Conservation (phyloP, 2,888 invertebrate genomes). For the Microctonus brassicae region DNA sequence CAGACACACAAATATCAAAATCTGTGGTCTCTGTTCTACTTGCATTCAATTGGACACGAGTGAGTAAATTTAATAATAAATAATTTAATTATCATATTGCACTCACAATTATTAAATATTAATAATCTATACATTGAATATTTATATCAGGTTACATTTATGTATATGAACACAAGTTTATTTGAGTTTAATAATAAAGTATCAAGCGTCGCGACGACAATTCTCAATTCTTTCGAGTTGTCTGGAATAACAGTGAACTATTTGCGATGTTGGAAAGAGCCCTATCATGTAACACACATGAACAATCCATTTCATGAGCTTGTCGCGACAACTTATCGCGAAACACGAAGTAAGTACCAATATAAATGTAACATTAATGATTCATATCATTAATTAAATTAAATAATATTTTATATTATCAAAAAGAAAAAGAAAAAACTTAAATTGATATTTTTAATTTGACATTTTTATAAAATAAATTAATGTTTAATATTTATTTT, state of each 20-base stretch:
- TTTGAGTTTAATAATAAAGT: conserved; percentile 79
- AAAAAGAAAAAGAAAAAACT: too few relatives aligned
- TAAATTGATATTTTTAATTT: too few relatives aligned
- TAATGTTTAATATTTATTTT: too few relatives aligned
- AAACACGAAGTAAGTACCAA: conserved; percentile 86
- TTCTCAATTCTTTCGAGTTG: conserved; percentile 78
- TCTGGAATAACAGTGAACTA: conserved; percentile 81
- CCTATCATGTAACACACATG: conserved; percentile 86
- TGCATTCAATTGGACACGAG: conserved; percentile 91
- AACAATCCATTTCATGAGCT: conserved; percentile 88
- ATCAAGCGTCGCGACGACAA: conserved; percentile 79
- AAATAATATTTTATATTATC: too few relatives aligned
- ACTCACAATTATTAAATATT: too few relatives aligned
- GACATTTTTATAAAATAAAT: too few relatives aligned
- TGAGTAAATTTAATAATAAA: conserved; percentile 67
- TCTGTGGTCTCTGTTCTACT: conserved; percentile 89
- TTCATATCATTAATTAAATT: background rate
- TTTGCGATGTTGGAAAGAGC: conserved; percentile 76
- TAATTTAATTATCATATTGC: background rate
- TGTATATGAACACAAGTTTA: conserved; percentile 84
- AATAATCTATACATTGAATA: conserved; percentile 35
- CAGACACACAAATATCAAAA: conserved; percentile 93
- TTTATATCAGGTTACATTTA: conserved; percentile 79
- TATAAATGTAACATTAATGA: background rate
- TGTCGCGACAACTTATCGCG: conserved; percentile 84